Conservation (phyloP, 2,113 vertebrate genomes). For the Ceratotherium simum region DNA sequence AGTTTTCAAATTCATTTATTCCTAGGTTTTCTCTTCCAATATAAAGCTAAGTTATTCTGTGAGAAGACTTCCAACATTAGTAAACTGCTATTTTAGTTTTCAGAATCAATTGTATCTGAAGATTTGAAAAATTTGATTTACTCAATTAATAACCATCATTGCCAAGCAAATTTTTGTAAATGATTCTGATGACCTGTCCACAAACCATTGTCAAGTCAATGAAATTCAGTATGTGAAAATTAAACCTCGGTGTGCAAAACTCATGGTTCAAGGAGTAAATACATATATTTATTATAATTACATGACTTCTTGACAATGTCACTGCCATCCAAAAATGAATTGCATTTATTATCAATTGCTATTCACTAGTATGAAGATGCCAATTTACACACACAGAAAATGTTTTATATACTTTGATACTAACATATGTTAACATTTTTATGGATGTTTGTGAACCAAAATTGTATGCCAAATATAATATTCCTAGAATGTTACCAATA, state of each 20-base stretch:
- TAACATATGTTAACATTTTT: slow-evolving; percentile 62
- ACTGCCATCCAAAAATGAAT: slow-evolving; percentile 36
- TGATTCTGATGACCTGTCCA: not conserved
- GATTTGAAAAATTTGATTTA: slow-evolving; percentile 33
- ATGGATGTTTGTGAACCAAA: slow-evolving; percentile 58
- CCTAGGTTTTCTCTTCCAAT: not conserved
- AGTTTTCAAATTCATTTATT: slow-evolving; percentile 24
- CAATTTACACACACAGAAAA: slow-evolving; percentile 80
- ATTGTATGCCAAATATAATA: slow-evolving; percentile 67
- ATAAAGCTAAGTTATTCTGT: not conserved
- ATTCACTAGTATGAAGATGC: slow-evolving; percentile 74
- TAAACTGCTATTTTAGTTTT: slow-evolving; percentile 27
- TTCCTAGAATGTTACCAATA: slow-evolving; percentile 52
- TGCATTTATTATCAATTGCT: slow-evolving; percentile 48
- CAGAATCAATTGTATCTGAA: slow-evolving; percentile 1
- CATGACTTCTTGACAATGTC: slow-evolving; percentile 79
- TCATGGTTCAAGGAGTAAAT: slow-evolving; percentile 77
- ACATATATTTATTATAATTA: slow-evolving; percentile 84
- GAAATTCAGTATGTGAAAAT: slow-evolving; percentile 67
- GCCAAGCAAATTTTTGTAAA: not conserved
- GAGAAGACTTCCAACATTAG: not conserved
- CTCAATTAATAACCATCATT: not conserved
- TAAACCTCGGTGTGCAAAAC: slow-evolving; percentile 62
- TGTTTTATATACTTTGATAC: slow-evolving; percentile 81
- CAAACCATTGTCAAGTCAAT: slow-evolving; percentile 22